A percentile compares a stretch with the other conserved stretches of the same genome.
Evolutionary conservation across 2,888 invertebrate genomes (phyloP).

Genomic region (Lochmaea crataegi): DNA sequence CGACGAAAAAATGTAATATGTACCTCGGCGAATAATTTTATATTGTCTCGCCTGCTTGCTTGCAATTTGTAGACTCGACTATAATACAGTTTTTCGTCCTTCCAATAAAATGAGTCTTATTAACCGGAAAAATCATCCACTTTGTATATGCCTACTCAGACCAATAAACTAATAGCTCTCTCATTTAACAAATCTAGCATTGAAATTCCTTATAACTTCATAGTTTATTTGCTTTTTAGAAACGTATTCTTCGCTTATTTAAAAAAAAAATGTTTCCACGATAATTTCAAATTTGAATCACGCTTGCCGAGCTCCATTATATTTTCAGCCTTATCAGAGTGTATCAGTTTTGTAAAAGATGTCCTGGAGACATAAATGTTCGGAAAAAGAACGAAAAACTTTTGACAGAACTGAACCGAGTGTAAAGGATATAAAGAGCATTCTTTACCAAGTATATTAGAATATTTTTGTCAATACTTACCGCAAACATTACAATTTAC

Average conservation of each 20-base stretch:
- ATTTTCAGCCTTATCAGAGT: background rate
- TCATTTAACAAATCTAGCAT: too few species aligned
- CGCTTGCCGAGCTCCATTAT: background rate
- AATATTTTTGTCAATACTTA: slow-evolving; percentile 36
- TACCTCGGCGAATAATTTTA: too few species aligned
- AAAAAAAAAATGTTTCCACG: too few species aligned
- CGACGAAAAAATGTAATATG: too few species aligned
- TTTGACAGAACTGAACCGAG: background rate
- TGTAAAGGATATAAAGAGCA: slow-evolving; percentile 11
- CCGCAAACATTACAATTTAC: slow-evolving; percentile 35
- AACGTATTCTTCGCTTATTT: background rate
- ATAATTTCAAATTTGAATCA: background rate
- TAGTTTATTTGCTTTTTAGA: background rate
- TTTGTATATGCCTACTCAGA: too few species aligned
- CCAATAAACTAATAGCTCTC: too few species aligned
- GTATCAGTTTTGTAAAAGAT: background rate
- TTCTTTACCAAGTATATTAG: slow-evolving; percentile 36
- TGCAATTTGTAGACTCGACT: too few species aligned
- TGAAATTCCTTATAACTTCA: too few species aligned
- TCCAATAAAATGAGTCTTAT: too few species aligned
- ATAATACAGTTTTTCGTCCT: too few species aligned
- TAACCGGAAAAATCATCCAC: too few species aligned
- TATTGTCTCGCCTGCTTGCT: too few species aligned
- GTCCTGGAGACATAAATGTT: background rate
- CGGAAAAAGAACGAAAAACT: background rate